Base-by-base conservation (phyloP, 2,797 vertebrate species). In the Acanthopagrus latus region DNA sequence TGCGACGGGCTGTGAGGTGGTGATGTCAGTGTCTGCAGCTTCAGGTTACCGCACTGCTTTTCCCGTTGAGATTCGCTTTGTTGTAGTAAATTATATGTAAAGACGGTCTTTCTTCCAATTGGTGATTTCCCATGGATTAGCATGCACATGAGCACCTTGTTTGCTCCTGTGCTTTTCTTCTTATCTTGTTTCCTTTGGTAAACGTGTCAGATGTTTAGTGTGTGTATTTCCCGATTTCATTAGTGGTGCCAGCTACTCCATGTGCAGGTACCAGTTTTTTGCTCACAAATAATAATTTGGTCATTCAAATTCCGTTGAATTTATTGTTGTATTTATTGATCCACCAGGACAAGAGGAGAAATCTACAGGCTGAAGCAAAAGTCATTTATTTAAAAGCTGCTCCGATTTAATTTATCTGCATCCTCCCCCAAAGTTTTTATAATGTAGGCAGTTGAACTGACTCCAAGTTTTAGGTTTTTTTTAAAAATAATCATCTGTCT, bases 1-100 rank as follows among this genome's bases (percentile, higher is more conserved):
- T 72, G 20, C 0, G 5, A 33, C 46, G 25, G 41, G 38, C 60
- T 52, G 9, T 47, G 23, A 51, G 63, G 25, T n/a, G 47, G 14
- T 57, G 66, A 56, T 64, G 62, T 48, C 11, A 48, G 29, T 18
- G 25, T 54, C 25, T 73, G 44, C 12, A 38, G 83, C 33, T 46
- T 88, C 33, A 46, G 54, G 80, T 87, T 88, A 69, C 75, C 1
- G 1, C 29, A 23, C 17, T 6, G 2, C 12, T 74, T 56, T 74
- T 46, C 48, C 21, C 72, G 16, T 46, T 50, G 5, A 59, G 29
- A 29, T 55, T 5, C 62, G 29, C 38, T 38, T 33, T 54, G 33
- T 47, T 70, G 25, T 41, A 14, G 54, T 33, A 29, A 12, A 18
- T 58, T 41, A 51, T 14, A 62, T 17, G 41, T 38, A 3, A 3